These are phyloP conservation scores for Sabatieria punctata DNA, from an alignment of 2,888 invertebrate genomes.

Conservation along the genomic window DNA sequence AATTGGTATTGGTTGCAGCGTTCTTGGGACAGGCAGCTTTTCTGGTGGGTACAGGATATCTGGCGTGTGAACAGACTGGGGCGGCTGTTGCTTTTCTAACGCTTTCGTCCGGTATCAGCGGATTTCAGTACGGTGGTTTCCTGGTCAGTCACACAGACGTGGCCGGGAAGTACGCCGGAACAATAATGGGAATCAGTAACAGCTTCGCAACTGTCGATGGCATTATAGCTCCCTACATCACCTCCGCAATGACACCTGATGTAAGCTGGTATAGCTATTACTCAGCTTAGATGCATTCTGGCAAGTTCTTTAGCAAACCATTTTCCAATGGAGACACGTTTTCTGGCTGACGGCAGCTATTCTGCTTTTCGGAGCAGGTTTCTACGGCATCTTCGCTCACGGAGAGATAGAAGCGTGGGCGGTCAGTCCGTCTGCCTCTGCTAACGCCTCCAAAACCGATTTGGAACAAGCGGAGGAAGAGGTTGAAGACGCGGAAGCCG, in stretches of 20 bases:
- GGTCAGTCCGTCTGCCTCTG: too few species aligned
- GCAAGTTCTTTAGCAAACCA: conserved; percentile 10
- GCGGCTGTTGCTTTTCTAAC: conserved; percentile 23
- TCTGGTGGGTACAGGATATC: conserved; percentile 22
- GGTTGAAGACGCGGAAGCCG: too few species aligned
- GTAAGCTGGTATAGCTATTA: too few species aligned
- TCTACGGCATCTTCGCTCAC: conserved; percentile 1
- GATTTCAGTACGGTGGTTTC: conserved; percentile 29
- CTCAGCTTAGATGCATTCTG: too few species aligned
- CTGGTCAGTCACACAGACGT: conserved; percentile 34
- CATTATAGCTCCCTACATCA: conserved; percentile 30
- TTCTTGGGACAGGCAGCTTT: conserved; percentile 10
- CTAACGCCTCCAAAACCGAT: too few species aligned
- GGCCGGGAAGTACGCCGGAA: conserved; percentile 32
- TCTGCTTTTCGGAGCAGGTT: neutral
- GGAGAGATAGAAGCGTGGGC: conserved; percentile 6
- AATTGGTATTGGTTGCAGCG: too few species aligned
- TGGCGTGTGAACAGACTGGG: conserved; percentile 22
- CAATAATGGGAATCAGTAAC: conserved; percentile 32
- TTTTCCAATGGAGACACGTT: conserved; percentile 1
- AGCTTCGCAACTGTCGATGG: conserved; percentile 32
- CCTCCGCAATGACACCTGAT: conserved; percentile 26
- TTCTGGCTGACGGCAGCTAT: conserved; percentile 6
- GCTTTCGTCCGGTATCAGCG: conserved; percentile 22
- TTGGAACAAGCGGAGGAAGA: too few species aligned